Percentiles rank a stretch among this genome's conserved stretches.
Evolutionary conservation across 2,888 invertebrate genomes (phyloP).

Genomic region (Ellobium chinense): DNA sequence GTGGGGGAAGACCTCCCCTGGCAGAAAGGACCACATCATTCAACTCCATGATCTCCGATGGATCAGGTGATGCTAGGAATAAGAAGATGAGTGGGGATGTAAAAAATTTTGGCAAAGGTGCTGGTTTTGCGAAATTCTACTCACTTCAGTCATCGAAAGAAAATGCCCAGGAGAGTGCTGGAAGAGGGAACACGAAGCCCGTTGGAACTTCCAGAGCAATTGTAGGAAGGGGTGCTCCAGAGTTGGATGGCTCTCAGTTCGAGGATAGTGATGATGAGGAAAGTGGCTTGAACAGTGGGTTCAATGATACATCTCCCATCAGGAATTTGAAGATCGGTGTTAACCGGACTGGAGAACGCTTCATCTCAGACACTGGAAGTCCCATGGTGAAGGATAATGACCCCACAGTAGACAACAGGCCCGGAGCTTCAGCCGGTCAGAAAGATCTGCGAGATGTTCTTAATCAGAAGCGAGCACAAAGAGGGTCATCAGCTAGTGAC

Average conservation of each 20-base stretch:
- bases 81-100: neutral
- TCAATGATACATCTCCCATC: neutral
- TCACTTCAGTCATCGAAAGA: neutral
- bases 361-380: neutral
- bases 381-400: neutral
- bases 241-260: neutral
- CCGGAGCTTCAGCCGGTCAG: neutral
- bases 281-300: neutral
- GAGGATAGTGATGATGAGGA: neutral
- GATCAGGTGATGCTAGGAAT: neutral
- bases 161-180: too few species aligned
- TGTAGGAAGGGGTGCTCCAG: neutral
- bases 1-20: too few species aligned
- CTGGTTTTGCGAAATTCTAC: neutral
- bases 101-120: neutral
- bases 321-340: constrained; percentile 34
- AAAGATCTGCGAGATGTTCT: constrained; percentile 8
- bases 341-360: neutral
- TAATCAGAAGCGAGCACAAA: neutral
- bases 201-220: neutral
- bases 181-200: neutral
- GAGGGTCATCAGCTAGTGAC: neutral
- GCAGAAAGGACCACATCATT: too few species aligned
- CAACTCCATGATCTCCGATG: too few species aligned
- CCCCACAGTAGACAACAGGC: neutral